phyloP scores from a whole-genome alignment of 92 coral and sea anemone species.

The Desmophyllum pertusum region DNA sequence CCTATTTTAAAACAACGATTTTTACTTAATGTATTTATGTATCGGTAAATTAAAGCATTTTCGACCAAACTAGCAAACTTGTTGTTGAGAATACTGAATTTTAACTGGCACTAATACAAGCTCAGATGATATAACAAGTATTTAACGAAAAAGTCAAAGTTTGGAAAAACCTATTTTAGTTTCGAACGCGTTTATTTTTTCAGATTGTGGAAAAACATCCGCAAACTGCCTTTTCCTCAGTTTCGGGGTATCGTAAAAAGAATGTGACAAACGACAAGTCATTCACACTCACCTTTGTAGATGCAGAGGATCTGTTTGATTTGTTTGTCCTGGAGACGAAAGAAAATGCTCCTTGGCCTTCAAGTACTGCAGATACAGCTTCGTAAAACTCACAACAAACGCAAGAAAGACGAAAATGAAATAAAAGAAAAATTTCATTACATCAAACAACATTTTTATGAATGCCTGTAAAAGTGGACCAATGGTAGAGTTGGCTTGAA shows the following conservation, averaged over 20 bases:
- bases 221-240: neutral
- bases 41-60: neutral
- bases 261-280: neutral
- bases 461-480: slow-evolving; percentile 80
- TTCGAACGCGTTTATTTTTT: slow-evolving; percentile 20
- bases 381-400: slow-evolving; percentile 72
- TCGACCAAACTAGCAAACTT: neutral
- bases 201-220: too few relatives aligned
- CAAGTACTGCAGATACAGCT: slow-evolving; percentile 69
- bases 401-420: slow-evolving; percentile 76
- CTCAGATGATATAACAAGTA: neutral
- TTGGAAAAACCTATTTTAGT: neutral
- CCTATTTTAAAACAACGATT: too few relatives aligned
- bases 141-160: too few relatives aligned
- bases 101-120: neutral
- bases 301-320: slow-evolving; percentile 20
- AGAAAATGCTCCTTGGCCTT: neutral
- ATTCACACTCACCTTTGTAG: neutral
- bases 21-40: too few relatives aligned
- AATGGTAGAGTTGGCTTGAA: slow-evolving; percentile 68
- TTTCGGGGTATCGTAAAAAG: neutral
- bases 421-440: slow-evolving; percentile 72
- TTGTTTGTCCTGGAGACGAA: neutral
- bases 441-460: slow-evolving; percentile 69
- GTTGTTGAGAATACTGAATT: neutral